Evolutionary conservation across 2,888 invertebrate species (phyloP).

Genomic region (Uropetala carovei): DNA sequence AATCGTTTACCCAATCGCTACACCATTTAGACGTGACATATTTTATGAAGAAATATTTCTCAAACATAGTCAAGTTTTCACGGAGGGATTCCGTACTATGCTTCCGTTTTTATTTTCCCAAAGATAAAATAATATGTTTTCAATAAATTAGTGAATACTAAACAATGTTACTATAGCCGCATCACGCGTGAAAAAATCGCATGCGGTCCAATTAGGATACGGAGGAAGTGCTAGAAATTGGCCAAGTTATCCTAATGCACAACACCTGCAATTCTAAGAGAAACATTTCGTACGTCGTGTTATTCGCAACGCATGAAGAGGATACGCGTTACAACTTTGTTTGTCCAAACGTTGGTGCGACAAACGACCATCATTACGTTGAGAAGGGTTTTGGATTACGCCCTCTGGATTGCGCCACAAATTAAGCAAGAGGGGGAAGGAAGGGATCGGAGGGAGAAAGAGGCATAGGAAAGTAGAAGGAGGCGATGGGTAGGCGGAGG

Average conservation of each 20-base stretch:
- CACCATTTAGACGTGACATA: neutral
- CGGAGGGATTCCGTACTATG: no score
- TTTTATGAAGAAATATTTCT: neutral
- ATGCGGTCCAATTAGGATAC: no score
- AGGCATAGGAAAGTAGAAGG: neutral
- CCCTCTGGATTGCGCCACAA: slow-evolving; percentile 21
- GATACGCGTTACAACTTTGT: neutral
- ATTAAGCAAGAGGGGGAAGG: neutral
- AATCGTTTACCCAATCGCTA: neutral
- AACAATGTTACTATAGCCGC: no score
- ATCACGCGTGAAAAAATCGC: no score
- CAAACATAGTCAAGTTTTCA: neutral
- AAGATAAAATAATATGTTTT: no score
- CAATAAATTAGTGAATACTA: no score
- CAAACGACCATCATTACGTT: neutral
- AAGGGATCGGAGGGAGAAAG: neutral
- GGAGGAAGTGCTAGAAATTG: neutral
- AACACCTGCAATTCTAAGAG: neutral
- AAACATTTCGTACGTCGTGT: neutral
- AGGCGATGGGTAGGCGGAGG: neutral
- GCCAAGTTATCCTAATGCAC: neutral
- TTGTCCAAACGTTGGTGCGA: neutral
- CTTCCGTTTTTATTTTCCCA: no score
- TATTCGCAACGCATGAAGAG: neutral
- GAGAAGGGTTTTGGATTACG: slow-evolving; percentile 31